Percentiles rank a stretch among this genome's conserved stretches.
These are phyloP conservation scores for Pecten maximus DNA, from an alignment of 2,888 invertebrate genomes.

Conservation along the genomic window DNA sequence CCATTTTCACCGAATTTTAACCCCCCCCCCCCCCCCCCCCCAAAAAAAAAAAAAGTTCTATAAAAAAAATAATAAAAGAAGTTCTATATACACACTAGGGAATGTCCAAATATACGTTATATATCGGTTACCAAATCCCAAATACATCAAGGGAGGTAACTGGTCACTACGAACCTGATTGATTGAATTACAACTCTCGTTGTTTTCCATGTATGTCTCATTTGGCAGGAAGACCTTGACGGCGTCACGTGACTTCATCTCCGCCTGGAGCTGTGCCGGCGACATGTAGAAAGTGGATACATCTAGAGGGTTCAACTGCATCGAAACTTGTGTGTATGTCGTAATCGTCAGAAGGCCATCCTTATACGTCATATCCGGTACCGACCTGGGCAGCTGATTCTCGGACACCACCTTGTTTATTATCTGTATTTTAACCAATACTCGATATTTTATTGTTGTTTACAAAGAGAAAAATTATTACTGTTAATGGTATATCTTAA, in stretches of 20 bases:
- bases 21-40: no score
- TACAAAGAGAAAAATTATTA: no score
- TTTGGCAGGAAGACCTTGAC: conserved; percentile 56
- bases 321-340: neutral
- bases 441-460: no score
- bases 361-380: conserved; percentile 18
- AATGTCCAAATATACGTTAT: no score
- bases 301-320: conserved; percentile 36
- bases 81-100: no score
- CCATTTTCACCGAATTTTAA: no score
- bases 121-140: no score
- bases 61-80: no score
- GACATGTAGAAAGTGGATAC: conserved; percentile 36
- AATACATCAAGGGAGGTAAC: neutral
- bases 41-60: no score
- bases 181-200: conserved; percentile 60
- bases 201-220: conserved; percentile 6
- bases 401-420: conserved; percentile 15
- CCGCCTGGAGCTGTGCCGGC: conserved; percentile 44
- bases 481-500: no score
- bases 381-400: neutral
- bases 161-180: conserved; percentile 59
- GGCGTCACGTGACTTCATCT: conserved; percentile 61
- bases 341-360: neutral
- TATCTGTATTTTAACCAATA: no score